These are phyloP conservation scores for Ahaetulla prasina DNA, from an alignment of 2,113 vertebrate species.

Conservation along the genomic window DNA sequence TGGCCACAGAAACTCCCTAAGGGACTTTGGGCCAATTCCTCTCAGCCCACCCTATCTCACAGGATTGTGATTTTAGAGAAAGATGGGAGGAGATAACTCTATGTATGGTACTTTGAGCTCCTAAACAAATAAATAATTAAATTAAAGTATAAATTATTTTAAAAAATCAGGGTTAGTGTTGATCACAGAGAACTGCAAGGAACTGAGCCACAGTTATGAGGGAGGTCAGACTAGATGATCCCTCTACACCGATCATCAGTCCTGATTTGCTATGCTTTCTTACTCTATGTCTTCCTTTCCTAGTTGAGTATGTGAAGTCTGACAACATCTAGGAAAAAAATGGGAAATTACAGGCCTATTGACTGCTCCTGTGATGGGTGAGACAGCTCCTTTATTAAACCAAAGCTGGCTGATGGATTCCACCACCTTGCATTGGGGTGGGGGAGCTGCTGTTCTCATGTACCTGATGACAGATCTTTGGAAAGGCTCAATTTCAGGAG, in stretches of 20 bases:
- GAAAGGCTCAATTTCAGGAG: neutral
- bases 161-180: neutral
- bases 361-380: neutral
- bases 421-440: too few relatives aligned
- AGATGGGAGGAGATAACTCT: neutral
- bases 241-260: neutral
- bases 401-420: neutral
- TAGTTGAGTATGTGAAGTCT: neutral
- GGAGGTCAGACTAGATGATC: neutral
- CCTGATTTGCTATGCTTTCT: neutral
- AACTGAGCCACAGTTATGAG: neutral
- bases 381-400: conserved; percentile 23
- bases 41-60: neutral
- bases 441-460: too few relatives aligned
- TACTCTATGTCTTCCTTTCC: neutral
- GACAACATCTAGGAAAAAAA: conserved; percentile 3
- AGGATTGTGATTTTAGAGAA: neutral
- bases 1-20: neutral
- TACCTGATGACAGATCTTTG: neutral
- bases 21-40: neutral
- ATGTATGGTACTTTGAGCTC: neutral
- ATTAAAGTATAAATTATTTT: neutral
- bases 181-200: neutral
- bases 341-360: conserved; percentile 16
- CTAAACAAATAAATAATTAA: neutral